Percentiles rank a stretch among this genome's conserved stretches.
These are phyloP conservation scores for Calliopsis andreniformis DNA, from an alignment of 1,140 invertebrate species.

Conservation along the genomic window DNA sequence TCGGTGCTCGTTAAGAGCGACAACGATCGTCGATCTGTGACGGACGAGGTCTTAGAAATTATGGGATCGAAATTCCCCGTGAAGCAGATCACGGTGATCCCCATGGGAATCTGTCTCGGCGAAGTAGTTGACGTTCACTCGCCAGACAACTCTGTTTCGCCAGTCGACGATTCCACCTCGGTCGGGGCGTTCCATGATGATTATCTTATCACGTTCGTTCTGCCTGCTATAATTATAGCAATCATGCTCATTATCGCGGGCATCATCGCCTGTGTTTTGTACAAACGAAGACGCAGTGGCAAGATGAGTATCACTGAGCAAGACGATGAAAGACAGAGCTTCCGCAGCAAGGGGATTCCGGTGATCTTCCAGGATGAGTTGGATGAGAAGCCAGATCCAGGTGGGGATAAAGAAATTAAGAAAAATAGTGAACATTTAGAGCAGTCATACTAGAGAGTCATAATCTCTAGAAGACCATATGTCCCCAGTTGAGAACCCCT, in stretches of 20 bases:
- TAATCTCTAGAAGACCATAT: no score
- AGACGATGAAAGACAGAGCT: conserved; percentile 90
- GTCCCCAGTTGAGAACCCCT: no score
- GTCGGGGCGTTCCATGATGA: conserved; percentile 85
- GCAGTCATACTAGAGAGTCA: no score
- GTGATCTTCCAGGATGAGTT: conserved; percentile 97
- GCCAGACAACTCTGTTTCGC: conserved; percentile 74
- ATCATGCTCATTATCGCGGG: conserved; percentile 93
- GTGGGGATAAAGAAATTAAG: conserved; percentile 69
- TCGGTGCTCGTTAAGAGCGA: conserved; percentile 86
- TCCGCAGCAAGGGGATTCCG: conserved; percentile 94
- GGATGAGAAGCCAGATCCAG: conserved; percentile 93
- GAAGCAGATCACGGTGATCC: conserved; percentile 86
- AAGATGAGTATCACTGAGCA: conserved; percentile 89
- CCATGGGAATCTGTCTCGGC: conserved; percentile 87
- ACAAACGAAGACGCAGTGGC: conserved; percentile 90
- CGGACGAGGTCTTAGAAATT: conserved; percentile 85
- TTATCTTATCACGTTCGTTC: conserved; percentile 94
- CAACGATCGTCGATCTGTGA: conserved; percentile 83
- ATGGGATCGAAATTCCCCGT: conserved; percentile 91
- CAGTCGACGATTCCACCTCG: conserved; percentile 80
- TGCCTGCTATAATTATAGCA: conserved; percentile 94
- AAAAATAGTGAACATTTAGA: no score
- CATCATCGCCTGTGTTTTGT: conserved; percentile 93
- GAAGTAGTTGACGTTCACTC: conserved; percentile 81